Evolutionary conservation across 2,888 invertebrate genomes (phyloP).

Genomic region (Meiosimyza decipiens): DNA sequence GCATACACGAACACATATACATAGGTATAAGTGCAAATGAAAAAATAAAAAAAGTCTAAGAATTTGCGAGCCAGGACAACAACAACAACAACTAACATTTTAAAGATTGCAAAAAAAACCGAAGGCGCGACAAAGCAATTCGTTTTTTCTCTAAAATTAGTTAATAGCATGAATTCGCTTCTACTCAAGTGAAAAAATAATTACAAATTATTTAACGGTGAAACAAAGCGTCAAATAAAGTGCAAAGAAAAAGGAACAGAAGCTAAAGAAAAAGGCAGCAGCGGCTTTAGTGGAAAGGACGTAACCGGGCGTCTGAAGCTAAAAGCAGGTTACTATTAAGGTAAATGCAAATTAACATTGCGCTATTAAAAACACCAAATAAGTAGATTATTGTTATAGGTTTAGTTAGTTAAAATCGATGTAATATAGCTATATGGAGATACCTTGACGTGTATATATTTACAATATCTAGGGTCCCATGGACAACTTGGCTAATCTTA

Average conservation of each 20-base stretch:
- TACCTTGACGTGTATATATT: no score
- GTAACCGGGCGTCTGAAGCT: constrained; percentile 46
- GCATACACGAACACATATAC: no score
- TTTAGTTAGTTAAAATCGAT: no score
- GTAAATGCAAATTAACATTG: constrained; percentile 17
- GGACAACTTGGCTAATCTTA: no score
- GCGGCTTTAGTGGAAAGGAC: constrained; percentile 2
- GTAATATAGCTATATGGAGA: no score
- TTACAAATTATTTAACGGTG: constrained; percentile 25
- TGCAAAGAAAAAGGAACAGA: constrained; percentile 29
- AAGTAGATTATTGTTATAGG: neutral
- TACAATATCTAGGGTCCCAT: no score
- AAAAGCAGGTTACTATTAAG: constrained; percentile 43
- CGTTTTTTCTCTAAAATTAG: constrained; percentile 31
- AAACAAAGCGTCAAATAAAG: neutral
- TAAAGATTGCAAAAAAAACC: constrained; percentile 2
- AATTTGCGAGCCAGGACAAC: constrained; percentile 31
- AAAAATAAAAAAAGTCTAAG: constrained; percentile 32
- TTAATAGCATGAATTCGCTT: constrained; percentile 33
- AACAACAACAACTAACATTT: constrained; percentile 8
- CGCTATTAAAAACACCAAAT: constrained; percentile 25
- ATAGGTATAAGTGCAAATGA: neutral
- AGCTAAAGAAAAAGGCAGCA: constrained; percentile 42
- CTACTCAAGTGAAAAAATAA: constrained; percentile 24
- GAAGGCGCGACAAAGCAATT: constrained; percentile 9